phyloP scores from a whole-genome alignment of 1,140 invertebrate genomes.

The Heliothis virescens region DNA sequence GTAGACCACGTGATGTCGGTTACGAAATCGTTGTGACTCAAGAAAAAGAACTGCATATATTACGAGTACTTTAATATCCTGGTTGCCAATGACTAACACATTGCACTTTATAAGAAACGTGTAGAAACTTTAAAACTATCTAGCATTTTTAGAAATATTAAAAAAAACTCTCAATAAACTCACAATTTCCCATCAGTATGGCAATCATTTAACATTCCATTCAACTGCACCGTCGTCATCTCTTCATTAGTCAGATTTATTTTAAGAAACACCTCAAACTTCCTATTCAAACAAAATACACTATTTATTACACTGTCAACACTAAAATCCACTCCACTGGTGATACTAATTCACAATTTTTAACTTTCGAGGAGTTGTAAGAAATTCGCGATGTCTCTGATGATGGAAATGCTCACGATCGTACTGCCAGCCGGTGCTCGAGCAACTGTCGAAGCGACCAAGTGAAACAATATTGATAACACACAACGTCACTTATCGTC shows the following conservation, averaged over 20 bases:
- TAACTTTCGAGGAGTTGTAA: background rate
- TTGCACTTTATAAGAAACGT: background rate
- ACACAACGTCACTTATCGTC: slow-evolving; percentile 72
- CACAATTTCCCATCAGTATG: slow-evolving; percentile 80
- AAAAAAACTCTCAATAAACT: slow-evolving; percentile 56
- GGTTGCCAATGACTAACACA: slow-evolving; percentile 11
- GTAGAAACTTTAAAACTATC: background rate
- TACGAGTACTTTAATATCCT: background rate
- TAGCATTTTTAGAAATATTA: background rate
- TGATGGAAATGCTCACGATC: slow-evolving; percentile 49
- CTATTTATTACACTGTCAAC: background rate
- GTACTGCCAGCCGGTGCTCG: slow-evolving; percentile 60
- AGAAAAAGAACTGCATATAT: background rate
- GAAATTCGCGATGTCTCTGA: background rate
- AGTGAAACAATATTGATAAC: slow-evolving; percentile 79
- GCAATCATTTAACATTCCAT: slow-evolving; percentile 68
- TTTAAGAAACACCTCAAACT: slow-evolving; percentile 50
- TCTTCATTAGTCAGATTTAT: slow-evolving; percentile 73
- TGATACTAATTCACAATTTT: slow-evolving; percentile 12
- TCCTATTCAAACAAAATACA: slow-evolving; percentile 14
- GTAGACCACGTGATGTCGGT: background rate
- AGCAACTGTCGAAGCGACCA: slow-evolving; percentile 70
- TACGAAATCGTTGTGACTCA: background rate
- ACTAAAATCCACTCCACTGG: background rate
- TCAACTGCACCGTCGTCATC: slow-evolving; percentile 64